Base-by-base conservation (phyloP, 2,888 invertebrate species). In the Spodoptera exigua region DNA sequence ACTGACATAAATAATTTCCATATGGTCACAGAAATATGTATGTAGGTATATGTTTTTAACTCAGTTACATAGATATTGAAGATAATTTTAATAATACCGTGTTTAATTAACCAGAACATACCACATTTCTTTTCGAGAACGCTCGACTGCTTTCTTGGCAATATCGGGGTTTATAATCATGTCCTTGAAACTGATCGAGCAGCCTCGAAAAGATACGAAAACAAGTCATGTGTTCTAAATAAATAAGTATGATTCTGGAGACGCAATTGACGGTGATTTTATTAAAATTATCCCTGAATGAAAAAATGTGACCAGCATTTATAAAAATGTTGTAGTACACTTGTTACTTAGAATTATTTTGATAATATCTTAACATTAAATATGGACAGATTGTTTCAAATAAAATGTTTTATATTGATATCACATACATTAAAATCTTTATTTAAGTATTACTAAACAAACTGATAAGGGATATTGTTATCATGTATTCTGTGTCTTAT, bases 341-440 rank as follows among this genome's bases (percentile, higher is more conserved):
- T 65, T 69, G 76, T 74, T 78, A 78, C 76, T 78, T 81, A 76
- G 64, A 71, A 71, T 73, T 72, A 76, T 65, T 66, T 72, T 77
- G 68, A 76, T 80, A 78, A 75, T 70, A 70, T 66, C 73, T 74
- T 76, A 77, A 67, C 57, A 62, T 78, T 80, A 82, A 72, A 77
- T 85, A 89, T 89, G 89, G 89, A 89, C 89, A 88, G 88, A 88
- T 82, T 89, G 84, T 84, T 88, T 88, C 83, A 82, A 86, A 89
- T 86, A 84, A 86, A 88, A 87, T 79, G 81, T 82, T 80, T 27
- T 27, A 27, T 76, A 84, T 74, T 81, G 81, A 88, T 89, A 89
- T 89, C 89, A 89, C 89, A 89, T 83, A 82, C 73, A 83, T 79
- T 83, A 76, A 78, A 81, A 70, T 73, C 67, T 74, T 74, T 58